Conservation (phyloP, 1,140 invertebrate genomes). For the Heliconius congener region DNA sequence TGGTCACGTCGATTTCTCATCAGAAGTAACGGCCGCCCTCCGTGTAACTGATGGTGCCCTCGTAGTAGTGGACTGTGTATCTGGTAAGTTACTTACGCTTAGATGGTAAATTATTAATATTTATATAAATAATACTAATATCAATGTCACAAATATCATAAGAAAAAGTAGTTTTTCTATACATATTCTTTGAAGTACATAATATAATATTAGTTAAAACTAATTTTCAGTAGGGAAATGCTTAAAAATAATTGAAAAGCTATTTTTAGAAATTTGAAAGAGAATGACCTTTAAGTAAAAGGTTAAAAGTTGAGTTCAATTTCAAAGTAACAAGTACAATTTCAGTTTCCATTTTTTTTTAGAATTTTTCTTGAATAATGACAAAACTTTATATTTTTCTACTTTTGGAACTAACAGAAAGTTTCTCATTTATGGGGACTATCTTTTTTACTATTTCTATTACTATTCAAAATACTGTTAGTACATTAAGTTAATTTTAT, state of each 20-base stretch:
- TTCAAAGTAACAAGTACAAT: background rate
- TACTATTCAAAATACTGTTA: too few relatives aligned
- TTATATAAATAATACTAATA: too few relatives aligned
- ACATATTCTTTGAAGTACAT: too few relatives aligned
- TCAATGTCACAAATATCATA: too few relatives aligned
- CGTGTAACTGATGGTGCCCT: constrained; percentile 99
- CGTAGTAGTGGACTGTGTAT: constrained; percentile 99
- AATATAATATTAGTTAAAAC: background rate
- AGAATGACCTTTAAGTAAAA: constrained; percentile 18
- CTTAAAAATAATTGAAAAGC: background rate
- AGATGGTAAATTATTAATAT: too few relatives aligned
- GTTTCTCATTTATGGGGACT: too few relatives aligned
- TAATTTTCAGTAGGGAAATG: background rate
- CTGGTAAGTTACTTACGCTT: constrained; percentile 84
- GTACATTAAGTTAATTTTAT: too few relatives aligned
- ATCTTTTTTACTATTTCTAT: too few relatives aligned
- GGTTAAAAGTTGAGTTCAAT: background rate
- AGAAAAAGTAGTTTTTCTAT: too few relatives aligned
- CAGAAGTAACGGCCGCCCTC: constrained; percentile 98
- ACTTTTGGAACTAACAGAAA: too few relatives aligned
- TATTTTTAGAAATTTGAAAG: constrained; percentile 4
- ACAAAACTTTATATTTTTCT: background rate
- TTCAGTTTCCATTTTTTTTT: background rate
- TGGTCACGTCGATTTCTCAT: constrained; percentile 99
- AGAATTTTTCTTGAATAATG: background rate